Evolutionary conservation across 2,888 invertebrate genomes (phyloP), one percentile per base, ranked within the genome.

Genomic region (Campoplex capitator): DNA sequence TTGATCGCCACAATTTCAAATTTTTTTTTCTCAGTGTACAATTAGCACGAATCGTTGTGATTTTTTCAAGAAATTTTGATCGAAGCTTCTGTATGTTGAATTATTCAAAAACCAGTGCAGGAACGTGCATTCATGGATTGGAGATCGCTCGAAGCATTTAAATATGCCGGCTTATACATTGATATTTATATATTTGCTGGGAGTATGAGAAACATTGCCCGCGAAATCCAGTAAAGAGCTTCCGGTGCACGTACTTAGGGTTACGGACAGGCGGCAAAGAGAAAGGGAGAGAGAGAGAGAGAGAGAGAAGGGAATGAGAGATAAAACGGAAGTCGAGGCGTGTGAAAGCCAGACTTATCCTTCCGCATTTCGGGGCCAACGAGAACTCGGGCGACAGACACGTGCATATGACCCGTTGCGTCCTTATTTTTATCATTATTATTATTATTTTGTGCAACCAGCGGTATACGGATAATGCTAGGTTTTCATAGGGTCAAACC

Each of bases 251-350:
- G 71, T 67, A 51, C 76, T n/a, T 65, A 67, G 75, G 75, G 75
- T 75, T 54, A 80, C 18, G 51, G n/a, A 68, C 18, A 42, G 11
- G 45, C 48, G 51, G 11, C 16, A 32, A 54, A 45, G 67, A 48
- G 4, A 8, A 45, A 56, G 23, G 45, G 32, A 77, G 38, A 51
- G 73, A 62, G 23, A 35, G 48, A 23, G 48, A 23, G 58, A 42
- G 62, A 75, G 3, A 42, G 28, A 23, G 7, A 42, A 18, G 42
- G 38, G 54, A n/a, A 38, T 18, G 35, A 11, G 70, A 68, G 38
- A 56, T 38, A 23, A 45, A 85, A 51, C 87, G 87, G 87, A 87
- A 87, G 84, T 80, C 75, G 82, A 80, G 74, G 87, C 87, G 87
- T 87, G 87, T 87, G 87, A 87, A 87, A 87, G 75, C 68, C 54